phyloP scores from a whole-genome alignment of 2,888 invertebrate species.

The Blera fallax region DNA sequence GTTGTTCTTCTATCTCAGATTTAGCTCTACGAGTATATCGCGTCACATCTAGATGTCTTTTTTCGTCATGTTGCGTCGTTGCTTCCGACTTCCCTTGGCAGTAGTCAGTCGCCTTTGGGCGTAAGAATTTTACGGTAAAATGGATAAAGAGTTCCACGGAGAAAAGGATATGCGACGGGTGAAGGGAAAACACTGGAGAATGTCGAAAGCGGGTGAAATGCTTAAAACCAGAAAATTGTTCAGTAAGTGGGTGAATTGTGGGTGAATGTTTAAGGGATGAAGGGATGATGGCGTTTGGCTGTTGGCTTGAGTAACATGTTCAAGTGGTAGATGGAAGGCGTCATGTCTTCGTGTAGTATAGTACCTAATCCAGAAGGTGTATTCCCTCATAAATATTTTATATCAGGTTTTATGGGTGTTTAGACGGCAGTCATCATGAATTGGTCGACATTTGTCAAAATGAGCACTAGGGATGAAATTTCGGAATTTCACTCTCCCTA shows the following conservation, averaged over 20 bases:
- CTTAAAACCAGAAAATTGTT: constrained; percentile 48
- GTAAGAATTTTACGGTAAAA: constrained; percentile 35
- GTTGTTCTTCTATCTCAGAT: constrained; percentile 24
- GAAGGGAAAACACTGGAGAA: neutral
- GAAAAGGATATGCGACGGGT: neutral
- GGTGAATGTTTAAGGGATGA: neutral
- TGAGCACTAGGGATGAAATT: constrained; percentile 36
- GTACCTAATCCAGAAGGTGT: constrained; percentile 62
- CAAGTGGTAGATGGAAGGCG: constrained; percentile 16
- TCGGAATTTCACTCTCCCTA: neutral
- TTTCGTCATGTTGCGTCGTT: neutral
- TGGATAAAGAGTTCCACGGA: constrained; percentile 9
- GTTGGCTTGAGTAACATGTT: constrained; percentile 17
- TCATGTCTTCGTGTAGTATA: neutral
- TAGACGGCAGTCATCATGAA: constrained; percentile 65
- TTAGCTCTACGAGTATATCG: constrained; percentile 27
- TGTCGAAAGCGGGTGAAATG: neutral
- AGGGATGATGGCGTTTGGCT: neutral
- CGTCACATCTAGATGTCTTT: constrained; percentile 15
- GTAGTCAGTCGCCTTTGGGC: constrained; percentile 8
- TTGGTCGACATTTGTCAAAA: constrained; percentile 65
- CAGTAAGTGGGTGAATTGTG: constrained; percentile 29
- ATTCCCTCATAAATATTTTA: constrained; percentile 60
- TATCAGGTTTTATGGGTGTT: constrained; percentile 64
- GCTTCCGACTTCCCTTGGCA: constrained; percentile 6